Conservation (phyloP, 2,888 invertebrate genomes). For the Parnassius glacialis region DNA sequence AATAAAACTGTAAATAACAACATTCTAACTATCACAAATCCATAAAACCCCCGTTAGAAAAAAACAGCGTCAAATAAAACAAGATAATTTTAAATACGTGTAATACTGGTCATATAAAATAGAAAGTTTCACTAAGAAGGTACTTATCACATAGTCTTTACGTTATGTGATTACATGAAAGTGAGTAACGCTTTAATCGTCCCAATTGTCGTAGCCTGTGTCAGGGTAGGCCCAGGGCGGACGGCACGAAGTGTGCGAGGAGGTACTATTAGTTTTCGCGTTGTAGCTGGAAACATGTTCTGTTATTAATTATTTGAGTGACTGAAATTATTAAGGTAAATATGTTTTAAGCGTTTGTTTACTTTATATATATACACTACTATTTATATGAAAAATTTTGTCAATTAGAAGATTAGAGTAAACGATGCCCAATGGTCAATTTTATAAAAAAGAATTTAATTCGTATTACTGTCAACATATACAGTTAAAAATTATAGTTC, state of each 20-base stretch:
- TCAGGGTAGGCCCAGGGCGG: slow-evolving; percentile 75
- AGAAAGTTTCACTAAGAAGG: background rate
- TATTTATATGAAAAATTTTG: slow-evolving; percentile 1
- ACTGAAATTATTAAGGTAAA: no score
- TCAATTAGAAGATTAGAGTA: background rate
- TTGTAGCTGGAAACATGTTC: slow-evolving; percentile 56
- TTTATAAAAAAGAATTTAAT: no score
- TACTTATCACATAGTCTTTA: slow-evolving; percentile 13
- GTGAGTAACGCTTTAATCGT: slow-evolving; percentile 44
- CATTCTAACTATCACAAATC: background rate
- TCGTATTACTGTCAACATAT: no score
- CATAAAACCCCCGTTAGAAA: no score
- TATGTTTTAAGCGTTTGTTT: no score
- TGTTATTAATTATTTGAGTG: no score
- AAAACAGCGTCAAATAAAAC: no score
- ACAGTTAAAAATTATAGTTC: no score
- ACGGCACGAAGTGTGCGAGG: slow-evolving; percentile 63
- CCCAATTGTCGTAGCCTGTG: slow-evolving; percentile 56
- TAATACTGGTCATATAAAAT: no score
- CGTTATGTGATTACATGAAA: slow-evolving; percentile 10
- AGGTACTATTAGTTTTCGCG: slow-evolving; percentile 59
- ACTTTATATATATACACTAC: no score
- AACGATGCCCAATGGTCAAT: no score
- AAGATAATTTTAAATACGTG: no score
- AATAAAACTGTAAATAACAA: background rate